phyloP scores from a whole-genome alignment of 2,797 vertebrate species.

The Rhodeus uyekii region DNA sequence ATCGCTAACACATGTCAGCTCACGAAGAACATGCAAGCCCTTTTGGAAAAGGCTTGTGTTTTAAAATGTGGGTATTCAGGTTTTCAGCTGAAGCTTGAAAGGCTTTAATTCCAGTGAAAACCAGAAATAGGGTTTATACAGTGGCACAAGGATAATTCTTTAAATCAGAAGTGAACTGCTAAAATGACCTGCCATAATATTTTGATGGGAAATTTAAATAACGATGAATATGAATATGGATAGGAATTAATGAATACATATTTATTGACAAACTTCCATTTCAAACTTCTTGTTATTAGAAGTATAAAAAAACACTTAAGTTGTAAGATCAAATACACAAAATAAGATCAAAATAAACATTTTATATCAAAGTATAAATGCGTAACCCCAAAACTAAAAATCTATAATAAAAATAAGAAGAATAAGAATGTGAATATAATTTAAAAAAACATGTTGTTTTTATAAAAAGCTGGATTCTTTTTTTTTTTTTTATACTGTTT shows the following conservation, averaged over 20 bases:
- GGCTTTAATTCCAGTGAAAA: not conserved
- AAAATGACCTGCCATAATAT: not conserved
- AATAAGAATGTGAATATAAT: not conserved
- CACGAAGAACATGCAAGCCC: not conserved
- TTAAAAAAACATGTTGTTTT: not conserved
- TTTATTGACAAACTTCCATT: not conserved
- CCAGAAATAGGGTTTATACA: not conserved
- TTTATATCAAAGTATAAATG: not conserved
- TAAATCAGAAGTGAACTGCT: not conserved
- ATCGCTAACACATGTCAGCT: not conserved
- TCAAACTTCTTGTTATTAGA: not conserved
- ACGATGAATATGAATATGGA: not conserved
- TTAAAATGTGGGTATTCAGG: too few species aligned
- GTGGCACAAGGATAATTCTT: not conserved
- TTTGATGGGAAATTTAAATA: not conserved
- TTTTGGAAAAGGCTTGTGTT: not conserved
- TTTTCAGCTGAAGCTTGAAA: not conserved
- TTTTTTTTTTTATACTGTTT: not conserved
- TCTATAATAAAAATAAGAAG: not conserved
- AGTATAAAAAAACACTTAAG: not conserved
- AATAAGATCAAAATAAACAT: not conserved
- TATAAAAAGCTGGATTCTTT: not conserved
- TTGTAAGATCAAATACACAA: not conserved
- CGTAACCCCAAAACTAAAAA: not conserved
- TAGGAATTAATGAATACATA: not conserved